Base-by-base conservation (phyloP, 2,888 invertebrate species). In the Physocephala rufipes region DNA sequence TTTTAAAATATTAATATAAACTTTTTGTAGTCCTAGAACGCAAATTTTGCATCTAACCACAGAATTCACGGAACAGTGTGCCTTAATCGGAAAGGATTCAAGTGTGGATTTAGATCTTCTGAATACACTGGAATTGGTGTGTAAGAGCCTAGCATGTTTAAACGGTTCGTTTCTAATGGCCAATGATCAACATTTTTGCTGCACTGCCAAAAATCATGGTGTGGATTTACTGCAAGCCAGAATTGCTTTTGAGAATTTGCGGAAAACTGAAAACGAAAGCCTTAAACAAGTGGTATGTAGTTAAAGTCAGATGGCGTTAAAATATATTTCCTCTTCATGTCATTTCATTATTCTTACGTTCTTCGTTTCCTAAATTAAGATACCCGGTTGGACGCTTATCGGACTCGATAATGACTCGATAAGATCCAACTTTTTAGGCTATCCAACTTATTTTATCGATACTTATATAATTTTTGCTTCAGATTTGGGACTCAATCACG, bases 131-230 rank as follows among this genome's bases (percentile, higher is more conserved):
- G 95, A 96, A 85, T 92, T 91, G 12, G 92, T 93, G 19, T 96
- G 98, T 83, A 92, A 92, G 74, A 96, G 95, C 77, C 87, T 93
- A 71, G 90, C 95, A 0, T 96, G 96, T 84, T 84, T 97, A 51
- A 98, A 97, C 86, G 94, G 90, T 4, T 97, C 97, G 1, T 98
- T 97, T 86, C 87, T 96, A 69, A 74, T 89, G 58, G 79, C 87
- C 0, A 88, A 91, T 78, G 90, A 92, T 75, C 88, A 87, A 15
- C 95, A 95, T 83, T 93, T 90, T 81, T 91, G 92, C 69, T 96
- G 95, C 83, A 92, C 92, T 63, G 91, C 91, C 55, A 93, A 91
- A 80, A 90, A 95, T 82, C 92, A 92, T 76, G 96, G 96, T 0
- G 87, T 98, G 1, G 92, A 96, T 84, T 83, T 97, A 28, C 87